These are phyloP conservation scores for Aplysina aerophoba DNA, from an alignment of 37 sponge, comb jelly and placozoan genomes.

Conservation along the genomic window DNA sequence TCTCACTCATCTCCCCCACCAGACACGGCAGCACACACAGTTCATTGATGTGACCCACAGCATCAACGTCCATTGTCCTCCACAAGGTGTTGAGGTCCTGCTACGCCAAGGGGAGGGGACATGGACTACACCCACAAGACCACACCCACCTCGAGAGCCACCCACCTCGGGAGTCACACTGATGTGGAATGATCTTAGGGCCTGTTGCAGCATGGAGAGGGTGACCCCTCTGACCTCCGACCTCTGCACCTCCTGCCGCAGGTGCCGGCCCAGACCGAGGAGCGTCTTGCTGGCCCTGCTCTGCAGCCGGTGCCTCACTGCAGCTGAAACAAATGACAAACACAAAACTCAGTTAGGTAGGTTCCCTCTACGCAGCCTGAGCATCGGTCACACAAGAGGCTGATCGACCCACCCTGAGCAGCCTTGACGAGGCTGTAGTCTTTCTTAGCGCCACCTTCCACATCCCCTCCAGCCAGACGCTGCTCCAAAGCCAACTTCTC, in stretches of 20 bases:
- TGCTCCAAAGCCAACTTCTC: not conserved
- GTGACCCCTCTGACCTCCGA: not conserved
- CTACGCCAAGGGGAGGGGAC: not conserved
- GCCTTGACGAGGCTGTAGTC: constrained; percentile 39
- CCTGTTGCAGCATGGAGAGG: constrained; percentile 24
- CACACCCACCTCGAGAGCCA: not conserved
- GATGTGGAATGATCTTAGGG: constrained; percentile 55
- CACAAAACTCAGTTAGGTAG: too few relatives aligned
- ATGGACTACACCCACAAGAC: not conserved
- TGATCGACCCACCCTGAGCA: constrained; percentile 63
- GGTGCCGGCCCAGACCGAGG: constrained; percentile 25
- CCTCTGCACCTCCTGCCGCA: constrained; percentile 21
- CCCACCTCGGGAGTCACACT: constrained; percentile 62
- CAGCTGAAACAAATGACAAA: not conserved
- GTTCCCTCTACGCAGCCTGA: too few relatives aligned
- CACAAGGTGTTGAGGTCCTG: constrained; percentile 17
- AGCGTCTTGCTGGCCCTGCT: constrained; percentile 26
- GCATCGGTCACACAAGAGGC: too few relatives aligned
- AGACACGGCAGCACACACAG: constrained; percentile 13
- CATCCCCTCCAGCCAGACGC: not conserved
- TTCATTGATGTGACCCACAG: not conserved
- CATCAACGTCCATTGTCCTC: not conserved
- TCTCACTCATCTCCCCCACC: constrained; percentile 60
- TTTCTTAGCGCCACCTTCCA: constrained; percentile 20
- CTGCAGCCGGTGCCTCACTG: constrained; percentile 24